Base-by-base conservation (phyloP, 1,140 invertebrate genomes). In the Danaus melanippus region DNA sequence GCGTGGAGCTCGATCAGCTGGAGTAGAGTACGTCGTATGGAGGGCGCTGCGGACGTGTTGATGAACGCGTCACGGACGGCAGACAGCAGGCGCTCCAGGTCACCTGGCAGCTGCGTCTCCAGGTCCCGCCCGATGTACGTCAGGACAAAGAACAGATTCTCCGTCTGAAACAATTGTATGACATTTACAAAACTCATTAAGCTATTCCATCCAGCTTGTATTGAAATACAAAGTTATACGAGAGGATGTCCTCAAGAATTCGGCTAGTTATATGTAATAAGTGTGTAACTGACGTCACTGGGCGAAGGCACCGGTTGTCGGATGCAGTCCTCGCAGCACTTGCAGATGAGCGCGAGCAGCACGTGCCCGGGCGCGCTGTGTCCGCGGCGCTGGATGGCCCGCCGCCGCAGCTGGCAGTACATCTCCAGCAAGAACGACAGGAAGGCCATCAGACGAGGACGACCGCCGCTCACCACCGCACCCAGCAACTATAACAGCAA, bases 391-490 rank as follows among this genome's bases (percentile, higher is more conserved):
- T 94, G 92, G 46, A 93, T 83, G 66, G 93, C 91, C 53, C 93
- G 91, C 6, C 93, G 89, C 76, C 95, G 94, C 62, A 95, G 81
- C 89, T 94, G 93, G 73, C 93, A 93, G 79, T 95, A 96, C 90
- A 96, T 94, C 89, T 96, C 95, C 64, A 94, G 94, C 45, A 96
- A 89, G 84, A 96, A 96, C 77, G 92, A 93, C 88, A 96, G 95
- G 84, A 96, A 96, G 59, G 93, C 93, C 64, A 94, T 92, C 77
- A 94, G 93, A 11, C 92, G 89, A 2, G 90, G 90, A 10, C 91
- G 88, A 10, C 89, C 88, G 12, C 89, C 89, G 49, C 87, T 86
- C 60, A 89, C 88, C 53, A 89, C 67, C n/a, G 76, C 52, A 50
- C 83, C 81, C 46, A 88, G 67, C 21, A 32, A 32, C 21, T 32